Base-by-base conservation (phyloP, 2,888 invertebrate species). In the Sphecodes monilicornis region DNA sequence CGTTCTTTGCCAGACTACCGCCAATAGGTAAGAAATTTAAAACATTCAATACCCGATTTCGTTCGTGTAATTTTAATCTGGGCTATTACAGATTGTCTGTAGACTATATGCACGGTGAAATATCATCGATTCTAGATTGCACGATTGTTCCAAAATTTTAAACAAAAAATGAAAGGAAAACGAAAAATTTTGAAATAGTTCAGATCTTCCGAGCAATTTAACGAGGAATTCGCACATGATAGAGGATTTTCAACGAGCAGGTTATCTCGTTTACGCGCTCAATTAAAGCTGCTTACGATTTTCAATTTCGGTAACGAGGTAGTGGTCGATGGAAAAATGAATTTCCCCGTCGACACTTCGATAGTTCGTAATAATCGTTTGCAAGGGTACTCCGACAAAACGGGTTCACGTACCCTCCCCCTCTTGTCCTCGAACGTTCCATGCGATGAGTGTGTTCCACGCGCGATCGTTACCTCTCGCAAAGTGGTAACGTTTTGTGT, bases 401-500 rank as follows among this genome's bases (percentile, higher is more conserved):
- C 60, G 69, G 76, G 60, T 69, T 69, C 66, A 22, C 46, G 22
- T 76, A 41, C 29, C 36, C 32, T 3, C 32, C 66, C 22, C 0
- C 36, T 66, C 36, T 5, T n/a, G 39, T 68, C 68, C 68, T 68
- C 36, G 36, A 60, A 60, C 32, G 32, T 60, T 60, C 60, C n/a
- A 39, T 43, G 32, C 66, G 46, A 60, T 39, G 81, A 86, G 74
- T 72, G 54, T 69, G 69, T 81, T 80, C 54, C 78, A 78, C 78
- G 43, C 41, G 76, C 82, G 76, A 82, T 88, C 88, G 88, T 87
- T 89, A 91, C 84, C 85, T 80, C 75, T 57, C 54, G 81, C 32
- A 78, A 88, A 89, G 81, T 84, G 86, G 88, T 80, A 74, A 86
- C 84, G 74, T 84, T 86, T 84, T 88, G 84, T 82, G 88, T 85